phyloP scores from a whole-genome alignment of 2,113 vertebrate species.

The Rhodinocichla rosea region DNA sequence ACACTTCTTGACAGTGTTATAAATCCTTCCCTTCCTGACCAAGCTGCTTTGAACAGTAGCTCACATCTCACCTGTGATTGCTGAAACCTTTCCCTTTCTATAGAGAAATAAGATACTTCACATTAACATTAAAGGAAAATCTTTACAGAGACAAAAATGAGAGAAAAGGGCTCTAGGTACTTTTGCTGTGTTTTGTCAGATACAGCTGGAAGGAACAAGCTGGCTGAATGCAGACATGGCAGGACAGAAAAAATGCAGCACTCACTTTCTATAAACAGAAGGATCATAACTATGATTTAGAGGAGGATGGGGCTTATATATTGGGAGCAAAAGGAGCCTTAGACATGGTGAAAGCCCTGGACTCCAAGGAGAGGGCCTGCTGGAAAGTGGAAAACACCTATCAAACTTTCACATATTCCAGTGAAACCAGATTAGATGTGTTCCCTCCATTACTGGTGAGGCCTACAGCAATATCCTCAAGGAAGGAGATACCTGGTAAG shows the following conservation, averaged over 20 bases:
- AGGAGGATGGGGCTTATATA: background rate
- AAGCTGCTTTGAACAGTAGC: background rate
- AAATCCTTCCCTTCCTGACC: background rate
- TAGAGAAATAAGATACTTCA: background rate
- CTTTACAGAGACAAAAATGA: background rate
- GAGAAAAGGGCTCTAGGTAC: background rate
- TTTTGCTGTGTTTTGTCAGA: background rate
- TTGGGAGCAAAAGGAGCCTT: background rate
- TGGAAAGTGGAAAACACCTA: background rate
- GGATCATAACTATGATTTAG: too few relatives aligned
- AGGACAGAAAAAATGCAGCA: background rate
- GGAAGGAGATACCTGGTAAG: background rate
- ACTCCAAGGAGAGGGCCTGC: rapidly evolving
- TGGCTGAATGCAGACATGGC: rapidly evolving
- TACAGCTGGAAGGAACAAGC: background rate
- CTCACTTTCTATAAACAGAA: background rate
- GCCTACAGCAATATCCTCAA: background rate
- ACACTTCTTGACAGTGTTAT: background rate
- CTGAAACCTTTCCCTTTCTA: background rate
- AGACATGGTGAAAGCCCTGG: background rate
- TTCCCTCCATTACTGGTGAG: rapidly evolving
- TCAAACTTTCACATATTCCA: background rate
- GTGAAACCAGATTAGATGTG: background rate
- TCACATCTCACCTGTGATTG: background rate
- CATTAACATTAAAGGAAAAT: background rate